A percentile compares a stretch with the other conserved stretches of the same genome.
phyloP scores from a whole-genome alignment of 1,140 invertebrate genomes.

The Hylaeus anthracinus region DNA sequence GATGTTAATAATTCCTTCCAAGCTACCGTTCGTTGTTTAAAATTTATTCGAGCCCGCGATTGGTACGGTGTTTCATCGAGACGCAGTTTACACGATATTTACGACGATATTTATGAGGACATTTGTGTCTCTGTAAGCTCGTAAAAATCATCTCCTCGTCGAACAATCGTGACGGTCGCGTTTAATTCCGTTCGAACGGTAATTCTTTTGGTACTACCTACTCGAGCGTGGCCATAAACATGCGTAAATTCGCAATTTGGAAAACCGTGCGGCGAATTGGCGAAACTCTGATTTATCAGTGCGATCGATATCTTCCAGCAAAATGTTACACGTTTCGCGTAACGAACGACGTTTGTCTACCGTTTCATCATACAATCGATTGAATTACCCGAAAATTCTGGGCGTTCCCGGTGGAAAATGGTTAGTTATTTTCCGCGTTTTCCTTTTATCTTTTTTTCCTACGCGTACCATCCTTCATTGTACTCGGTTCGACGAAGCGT shows the following conservation, averaged over 20 bases:
- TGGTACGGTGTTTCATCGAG: slow-evolving; percentile 14
- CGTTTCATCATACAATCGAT: neutral
- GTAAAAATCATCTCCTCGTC: slow-evolving; percentile 43
- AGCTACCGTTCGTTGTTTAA: neutral
- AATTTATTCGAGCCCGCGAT: neutral
- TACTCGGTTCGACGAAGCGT: neutral
- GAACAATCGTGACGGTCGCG: slow-evolving; percentile 23
- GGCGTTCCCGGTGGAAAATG: neutral
- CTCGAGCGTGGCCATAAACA: slow-evolving; percentile 51
- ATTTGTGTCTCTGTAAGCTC: slow-evolving; percentile 16
- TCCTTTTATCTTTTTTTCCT: neutral
- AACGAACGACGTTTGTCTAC: neutral
- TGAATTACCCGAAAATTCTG: neutral
- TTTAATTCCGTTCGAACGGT: slow-evolving; percentile 56
- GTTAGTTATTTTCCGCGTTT: neutral
- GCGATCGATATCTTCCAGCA: neutral
- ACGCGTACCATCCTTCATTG: too few relatives aligned
- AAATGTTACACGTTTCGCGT: neutral
- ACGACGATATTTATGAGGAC: slow-evolving; percentile 30
- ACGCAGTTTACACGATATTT: neutral
- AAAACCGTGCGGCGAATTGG: slow-evolving; percentile 60
- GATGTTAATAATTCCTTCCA: neutral
- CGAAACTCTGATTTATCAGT: slow-evolving; percentile 66
- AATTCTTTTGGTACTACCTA: slow-evolving; percentile 51
- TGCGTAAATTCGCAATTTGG: slow-evolving; percentile 67